Evolutionary conservation across 1,140 invertebrate genomes (phyloP).

Genomic region (Drosophila littoralis): DNA sequence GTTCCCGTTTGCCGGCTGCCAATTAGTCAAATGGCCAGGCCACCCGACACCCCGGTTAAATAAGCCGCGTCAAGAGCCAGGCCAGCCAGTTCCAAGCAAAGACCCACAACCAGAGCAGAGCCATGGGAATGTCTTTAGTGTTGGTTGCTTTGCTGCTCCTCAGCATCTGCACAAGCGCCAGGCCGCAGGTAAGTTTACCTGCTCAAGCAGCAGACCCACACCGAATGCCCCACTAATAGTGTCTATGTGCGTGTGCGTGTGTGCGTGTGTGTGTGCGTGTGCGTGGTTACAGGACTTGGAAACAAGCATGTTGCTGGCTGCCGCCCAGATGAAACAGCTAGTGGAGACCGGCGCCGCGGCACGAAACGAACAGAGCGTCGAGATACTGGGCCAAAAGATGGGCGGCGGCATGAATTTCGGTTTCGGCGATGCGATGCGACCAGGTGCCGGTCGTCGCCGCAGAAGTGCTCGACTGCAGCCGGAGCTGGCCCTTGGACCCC

Average conservation of each 20-base stretch:
- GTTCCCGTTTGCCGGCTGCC: background rate
- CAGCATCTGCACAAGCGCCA: constrained; percentile 2
- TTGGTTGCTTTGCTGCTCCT: constrained; percentile 9
- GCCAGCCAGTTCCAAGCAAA: background rate
- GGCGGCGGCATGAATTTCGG: constrained; percentile 41
- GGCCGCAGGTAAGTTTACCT: constrained; percentile 24
- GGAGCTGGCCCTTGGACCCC: background rate
- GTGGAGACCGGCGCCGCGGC: constrained; percentile 56
- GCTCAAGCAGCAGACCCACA: background rate
- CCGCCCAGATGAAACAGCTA: constrained; percentile 52
- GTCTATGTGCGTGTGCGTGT: background rate
- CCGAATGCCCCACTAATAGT: background rate
- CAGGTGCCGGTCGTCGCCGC: constrained; percentile 12
- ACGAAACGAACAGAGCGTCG: constrained; percentile 43
- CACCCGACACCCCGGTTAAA: constrained; percentile 19
- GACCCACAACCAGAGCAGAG: background rate
- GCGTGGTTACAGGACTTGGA: constrained; percentile 49
- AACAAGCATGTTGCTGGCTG: constrained; percentile 51
- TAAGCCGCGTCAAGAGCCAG: constrained; percentile 9
- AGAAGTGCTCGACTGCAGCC: background rate
- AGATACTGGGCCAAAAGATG: constrained; percentile 50
- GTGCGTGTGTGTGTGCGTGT: constrained; percentile 22
- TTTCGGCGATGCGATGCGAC: constrained; percentile 57
- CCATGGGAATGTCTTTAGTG: constrained; percentile 14
- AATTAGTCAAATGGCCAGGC: constrained; percentile 25